phyloP scores from a whole-genome alignment of 2,113 vertebrate genomes.

The Mirounga angustirostris region DNA sequence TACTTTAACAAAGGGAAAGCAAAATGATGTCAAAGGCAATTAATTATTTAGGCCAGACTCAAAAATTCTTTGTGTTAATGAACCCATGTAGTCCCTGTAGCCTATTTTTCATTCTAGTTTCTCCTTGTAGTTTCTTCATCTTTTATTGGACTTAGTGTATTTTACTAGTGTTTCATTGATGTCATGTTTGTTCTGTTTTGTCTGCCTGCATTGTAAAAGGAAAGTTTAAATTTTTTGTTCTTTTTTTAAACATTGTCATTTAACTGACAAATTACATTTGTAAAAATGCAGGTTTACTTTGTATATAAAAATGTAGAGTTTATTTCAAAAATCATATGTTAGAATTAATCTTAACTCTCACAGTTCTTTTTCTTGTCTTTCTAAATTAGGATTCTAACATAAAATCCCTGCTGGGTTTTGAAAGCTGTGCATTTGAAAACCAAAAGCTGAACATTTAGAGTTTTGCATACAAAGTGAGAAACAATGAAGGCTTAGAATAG shows the following conservation, averaged over 20 bases:
- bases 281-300: slow-evolving; percentile 73
- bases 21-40: slow-evolving; percentile 94
- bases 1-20: slow-evolving; percentile 92
- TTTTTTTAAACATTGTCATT: slow-evolving; percentile 83
- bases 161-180: slow-evolving; percentile 89
- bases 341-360: slow-evolving; percentile 58
- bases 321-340: slow-evolving; percentile 47
- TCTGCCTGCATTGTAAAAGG: slow-evolving; percentile 88
- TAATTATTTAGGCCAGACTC: slow-evolving; percentile 94
- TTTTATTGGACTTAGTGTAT: slow-evolving; percentile 90
- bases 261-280: slow-evolving; percentile 79
- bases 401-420: slow-evolving; percentile 68
- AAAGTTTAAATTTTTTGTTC: slow-evolving; percentile 82
- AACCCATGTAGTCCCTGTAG: slow-evolving; percentile 90
- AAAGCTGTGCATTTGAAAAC: slow-evolving; percentile 69
- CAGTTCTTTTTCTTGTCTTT: background rate
- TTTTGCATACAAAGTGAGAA: slow-evolving; percentile 56
- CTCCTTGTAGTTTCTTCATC: slow-evolving; percentile 89
- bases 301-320: slow-evolving; percentile 56
- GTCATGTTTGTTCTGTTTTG: slow-evolving; percentile 88
- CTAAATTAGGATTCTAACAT: slow-evolving; percentile 70
- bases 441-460: slow-evolving; percentile 55
- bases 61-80: slow-evolving; percentile 92
- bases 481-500: slow-evolving; percentile 57
- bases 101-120: slow-evolving; percentile 90